A percentile compares a stretch with the other conserved stretches of the same genome.
Evolutionary conservation across 2,113 vertebrate species (phyloP).

Genomic region (Amphiprion ocellaris): DNA sequence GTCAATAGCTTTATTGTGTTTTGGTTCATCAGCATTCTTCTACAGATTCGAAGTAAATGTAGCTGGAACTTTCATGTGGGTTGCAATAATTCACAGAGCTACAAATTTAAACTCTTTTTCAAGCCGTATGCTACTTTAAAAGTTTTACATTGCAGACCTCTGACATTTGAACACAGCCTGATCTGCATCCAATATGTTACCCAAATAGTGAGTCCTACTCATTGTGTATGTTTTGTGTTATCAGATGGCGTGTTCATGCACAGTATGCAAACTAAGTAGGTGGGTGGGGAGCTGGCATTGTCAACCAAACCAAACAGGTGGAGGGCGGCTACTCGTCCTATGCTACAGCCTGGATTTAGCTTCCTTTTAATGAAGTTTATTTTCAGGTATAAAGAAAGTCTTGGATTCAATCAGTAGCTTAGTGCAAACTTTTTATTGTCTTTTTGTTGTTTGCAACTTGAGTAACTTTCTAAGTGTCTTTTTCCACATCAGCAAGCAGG

Average conservation of each 20-base stretch:
- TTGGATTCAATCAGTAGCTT: not conserved
- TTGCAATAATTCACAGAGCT: not conserved
- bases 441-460: not conserved
- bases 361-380: not conserved
- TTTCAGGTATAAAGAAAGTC: not conserved
- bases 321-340: not conserved
- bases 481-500: too few relatives aligned
- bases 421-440: not conserved
- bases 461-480: too few relatives aligned
- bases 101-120: not conserved
- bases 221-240: slow-evolving; percentile 46
- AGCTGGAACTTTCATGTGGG: not conserved
- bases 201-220: slow-evolving; percentile 18
- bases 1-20: not conserved
- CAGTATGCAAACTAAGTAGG: slow-evolving; percentile 56
- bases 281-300: slow-evolving; percentile 37
- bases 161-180: slow-evolving; percentile 9
- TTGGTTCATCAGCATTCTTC: not conserved
- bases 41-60: not conserved
- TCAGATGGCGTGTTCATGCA: slow-evolving; percentile 48
- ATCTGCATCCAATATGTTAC: slow-evolving; percentile 21
- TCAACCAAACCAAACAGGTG: slow-evolving; percentile 41
- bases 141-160: not conserved
- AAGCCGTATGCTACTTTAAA: not conserved
- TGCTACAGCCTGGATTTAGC: slow-evolving; percentile 6